Conservation (phyloP, 1,140 invertebrate genomes). For the Stratiolaelaps scimitus region DNA sequence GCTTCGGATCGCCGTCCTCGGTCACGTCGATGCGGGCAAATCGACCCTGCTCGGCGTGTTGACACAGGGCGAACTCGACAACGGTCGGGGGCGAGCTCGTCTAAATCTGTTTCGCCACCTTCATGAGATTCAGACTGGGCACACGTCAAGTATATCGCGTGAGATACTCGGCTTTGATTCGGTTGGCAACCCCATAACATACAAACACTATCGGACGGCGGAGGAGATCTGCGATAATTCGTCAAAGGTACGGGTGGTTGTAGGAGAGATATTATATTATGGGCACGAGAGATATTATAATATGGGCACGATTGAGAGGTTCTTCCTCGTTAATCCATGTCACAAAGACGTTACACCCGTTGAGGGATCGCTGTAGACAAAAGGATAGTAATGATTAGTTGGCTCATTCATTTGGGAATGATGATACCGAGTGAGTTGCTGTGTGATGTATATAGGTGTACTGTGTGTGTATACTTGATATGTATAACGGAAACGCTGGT, state of each 20-base stretch:
- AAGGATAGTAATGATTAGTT: too few species aligned
- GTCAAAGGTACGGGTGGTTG: constrained; percentile 58
- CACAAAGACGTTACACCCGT: too few species aligned
- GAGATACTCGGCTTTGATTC: constrained; percentile 87
- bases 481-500: too few species aligned
- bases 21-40: constrained; percentile 83
- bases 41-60: constrained; percentile 83
- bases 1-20: constrained; percentile 76
- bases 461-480: too few species aligned
- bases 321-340: too few species aligned
- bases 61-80: constrained; percentile 87
- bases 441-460: too few species aligned
- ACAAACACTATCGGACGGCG: constrained; percentile 73
- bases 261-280: too few species aligned
- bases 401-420: too few species aligned
- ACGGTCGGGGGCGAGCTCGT: constrained; percentile 80
- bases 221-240: constrained; percentile 86
- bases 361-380: too few species aligned
- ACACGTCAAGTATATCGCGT: constrained; percentile 89
- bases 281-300: too few species aligned
- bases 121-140: constrained; percentile 88
- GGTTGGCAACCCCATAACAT: constrained; percentile 63
- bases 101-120: constrained; percentile 89
- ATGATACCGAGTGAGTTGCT: too few species aligned
- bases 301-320: too few species aligned